Evolutionary conservation across 1,140 invertebrate genomes (phyloP), one percentile per base, ranked within the genome.

Genomic region (Pararge aegeria): DNA sequence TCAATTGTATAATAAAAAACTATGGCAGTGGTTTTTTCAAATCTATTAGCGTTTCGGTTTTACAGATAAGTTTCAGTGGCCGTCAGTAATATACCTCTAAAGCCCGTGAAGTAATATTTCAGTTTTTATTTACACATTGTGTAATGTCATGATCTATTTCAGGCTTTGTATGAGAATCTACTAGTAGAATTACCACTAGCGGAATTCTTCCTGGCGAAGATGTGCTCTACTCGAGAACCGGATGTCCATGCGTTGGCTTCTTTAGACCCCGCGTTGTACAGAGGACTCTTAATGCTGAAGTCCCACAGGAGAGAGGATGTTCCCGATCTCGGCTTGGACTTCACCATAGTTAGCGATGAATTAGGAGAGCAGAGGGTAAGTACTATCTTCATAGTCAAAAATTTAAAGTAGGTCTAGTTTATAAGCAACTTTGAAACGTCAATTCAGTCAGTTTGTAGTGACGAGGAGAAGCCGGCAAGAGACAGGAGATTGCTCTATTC

Each of bases 161-260:
- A 95, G 94, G 97, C 97, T 0, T 90, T 99, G 13, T 99, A 98
- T 88, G 98, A 99, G 84, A 98, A 98, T 90, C 92, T 99, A 29
- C 86, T 99, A 54, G 96, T 98, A 4, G 98, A 99, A 83, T 83
- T 99, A 15, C 98, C 98, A 0, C 93, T 99, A 68, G 97, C 97
- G 0, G 96, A 97, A 65, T 98, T 98, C 80, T 98, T 98, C 80
- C 87, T 99, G 6, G 94, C 94, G 0, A 95, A 96, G 64, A 64
- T 91, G 66, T 87, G 83, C 44, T 94, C 94, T 3, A 91, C 93
- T 56, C 94, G 96, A 40, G 86, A 91, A 64, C 94, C 98, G 0
- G 97, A 98, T 77, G 96, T 99, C 52, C 97, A 98, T 91, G 96
- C 98, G 83, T 87, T 99, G 54, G 96, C 96, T 4, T 98, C 97